These are phyloP conservation scores for Pteruthius melanotis DNA, from an alignment of 2,113 vertebrate genomes.

Conservation along the genomic window DNA sequence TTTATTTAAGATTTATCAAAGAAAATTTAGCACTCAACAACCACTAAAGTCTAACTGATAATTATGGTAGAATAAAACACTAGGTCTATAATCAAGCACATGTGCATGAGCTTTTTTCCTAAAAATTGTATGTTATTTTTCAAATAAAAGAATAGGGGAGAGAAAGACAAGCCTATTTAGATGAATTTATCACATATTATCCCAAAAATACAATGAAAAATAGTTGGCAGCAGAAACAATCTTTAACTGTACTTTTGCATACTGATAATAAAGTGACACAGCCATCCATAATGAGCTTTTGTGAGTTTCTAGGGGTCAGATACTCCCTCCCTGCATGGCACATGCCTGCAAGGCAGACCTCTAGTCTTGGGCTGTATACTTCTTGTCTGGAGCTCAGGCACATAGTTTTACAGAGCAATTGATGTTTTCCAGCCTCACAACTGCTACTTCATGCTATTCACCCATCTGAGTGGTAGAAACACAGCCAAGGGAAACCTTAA, in stretches of 20 bases:
- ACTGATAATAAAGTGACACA: not conserved
- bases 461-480: not conserved
- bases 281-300: not conserved
- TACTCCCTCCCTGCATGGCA: not conserved
- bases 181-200: not conserved
- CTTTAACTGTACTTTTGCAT: not conserved
- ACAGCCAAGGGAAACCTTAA: not conserved
- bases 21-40: not conserved
- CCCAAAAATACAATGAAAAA: not conserved
- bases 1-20: not conserved
- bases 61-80: not conserved
- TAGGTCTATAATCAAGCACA: not conserved
- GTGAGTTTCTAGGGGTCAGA: not conserved
- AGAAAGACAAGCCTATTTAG: not conserved
- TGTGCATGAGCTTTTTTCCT: not conserved
- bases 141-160: not conserved
- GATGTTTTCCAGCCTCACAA: not conserved
- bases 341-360: not conserved
- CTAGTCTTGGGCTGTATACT: not conserved
- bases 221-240: not conserved
- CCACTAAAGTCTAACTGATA: not conserved
- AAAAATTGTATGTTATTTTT: not conserved
- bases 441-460: not conserved
- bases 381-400: not conserved
- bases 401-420: not conserved